Evolutionary conservation across 1,140 invertebrate genomes (phyloP), one percentile per base, ranked within the genome.

Genomic region (Dendroctonus ponderosae): DNA sequence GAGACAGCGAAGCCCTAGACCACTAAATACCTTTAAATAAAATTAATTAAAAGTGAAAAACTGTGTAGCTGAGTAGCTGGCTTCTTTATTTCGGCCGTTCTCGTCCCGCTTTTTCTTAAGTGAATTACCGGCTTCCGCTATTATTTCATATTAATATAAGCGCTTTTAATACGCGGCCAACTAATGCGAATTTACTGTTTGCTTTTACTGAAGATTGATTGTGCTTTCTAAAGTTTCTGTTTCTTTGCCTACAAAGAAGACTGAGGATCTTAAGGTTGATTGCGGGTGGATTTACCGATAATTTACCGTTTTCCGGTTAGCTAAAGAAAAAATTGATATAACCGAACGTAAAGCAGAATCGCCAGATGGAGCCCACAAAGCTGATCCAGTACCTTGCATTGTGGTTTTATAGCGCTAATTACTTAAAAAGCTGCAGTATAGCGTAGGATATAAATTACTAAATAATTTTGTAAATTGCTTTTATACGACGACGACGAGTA

Each of bases 141-240:
- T 70, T 70, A 70, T 70, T 70, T 70, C 65, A 70, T 66, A 70
- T 70, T 70, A 70, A 70, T 64, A 70, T 65, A 62, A 57, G 56
- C 59, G 68, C 64, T 70, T 70, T 70, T 70, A 70, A 70, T 70
- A 65, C 68, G 59, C 26, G 51, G 46, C 46, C 11, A 40, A 58
- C 41, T 67, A 70, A 70, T 70, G 68, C 68, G 68, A 62, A 56
- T 70, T 70, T 70, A 70, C 50, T 66, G 68, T 70, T 70, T 67
- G 62, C 68, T 70, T 70, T 67, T 67, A 70, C 56, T 37, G 63
- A 66, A 70, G 68, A 70, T 70, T 70, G 68, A 70, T 70, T 70
- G 68, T 65, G 66, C 50, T 41, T 62, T 38, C 8, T 14, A 62
- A 58, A 58, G 50, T 52, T 62, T 62, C 59, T 51, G 50, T 50